Evolutionary conservation across 2,888 invertebrate genomes (phyloP), one percentile per base, ranked within the genome.

Genomic region (Eupithecia pulchellata): DNA sequence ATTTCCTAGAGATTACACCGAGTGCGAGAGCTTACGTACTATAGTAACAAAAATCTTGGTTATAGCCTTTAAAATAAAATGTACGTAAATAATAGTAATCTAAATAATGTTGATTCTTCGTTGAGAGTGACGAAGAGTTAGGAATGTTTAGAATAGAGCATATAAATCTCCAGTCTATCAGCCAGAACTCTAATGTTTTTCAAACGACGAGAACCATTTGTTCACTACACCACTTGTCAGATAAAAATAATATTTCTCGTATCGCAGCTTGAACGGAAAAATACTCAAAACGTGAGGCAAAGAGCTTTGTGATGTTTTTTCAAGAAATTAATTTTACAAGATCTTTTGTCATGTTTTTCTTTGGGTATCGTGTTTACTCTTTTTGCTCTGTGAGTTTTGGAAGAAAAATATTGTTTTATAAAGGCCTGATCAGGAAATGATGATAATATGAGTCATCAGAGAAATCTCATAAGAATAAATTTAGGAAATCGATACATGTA

Each of bases 131-230:
- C 14, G 17, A 64, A 64, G 60, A 64, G 60, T 14, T 71, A 52
- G 25, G 52, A 52, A 52, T 52, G 20, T 52, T 20, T 52, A 52
- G 52, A 52, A 25, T 52, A 4, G 52, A 52, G 52, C 20, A 52
- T 25, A 25, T 52, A 52, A 52, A 52, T 52, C 52, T 25, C 52
- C 52, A 52, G 52, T 52, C 25, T 25, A 52, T 52, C 52, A 52
- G 52, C 25, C 52, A 52, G 11, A 47, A 52, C 25, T 72, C 68
- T 76, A 76, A 73, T 75, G 75, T 73, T 65, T 73, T 73, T 72
- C 25, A 55, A 76, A 77, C 64, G 76, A 76, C 70, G 65, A 20
- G 36, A 71, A 52, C 73, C 73, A 75, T 77, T 77, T 75, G 73
- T 69, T 62, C 30, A 67, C 58, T 64, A 66, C 29, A 69, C 68